Percentiles rank a stretch among this genome's conserved stretches.
Evolutionary conservation across 2,888 invertebrate species (phyloP).

Genomic region (Oeneis ivallda): DNA sequence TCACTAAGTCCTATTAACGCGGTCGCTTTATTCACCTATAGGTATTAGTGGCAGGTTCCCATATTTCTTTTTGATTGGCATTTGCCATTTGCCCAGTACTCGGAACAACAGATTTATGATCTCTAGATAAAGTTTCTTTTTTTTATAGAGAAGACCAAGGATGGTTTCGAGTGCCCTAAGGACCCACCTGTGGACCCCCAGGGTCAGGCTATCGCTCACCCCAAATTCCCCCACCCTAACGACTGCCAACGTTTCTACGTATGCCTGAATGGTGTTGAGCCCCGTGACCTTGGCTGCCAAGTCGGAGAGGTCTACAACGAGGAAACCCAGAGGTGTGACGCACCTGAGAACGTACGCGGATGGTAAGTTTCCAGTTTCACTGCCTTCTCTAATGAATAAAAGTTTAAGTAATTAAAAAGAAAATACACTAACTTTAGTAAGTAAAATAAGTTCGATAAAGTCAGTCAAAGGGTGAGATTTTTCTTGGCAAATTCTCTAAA

Average conservation of each 20-base stretch:
- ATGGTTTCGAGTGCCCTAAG: constrained; percentile 93
- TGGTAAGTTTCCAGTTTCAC: constrained; percentile 80
- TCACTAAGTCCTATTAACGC: too few species aligned
- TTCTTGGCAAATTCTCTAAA: too few species aligned
- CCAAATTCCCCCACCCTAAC: constrained; percentile 91
- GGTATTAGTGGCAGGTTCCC: too few species aligned
- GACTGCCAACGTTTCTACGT: constrained; percentile 97
- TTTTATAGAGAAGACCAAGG: constrained; percentile 86
- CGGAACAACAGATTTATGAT: not conserved
- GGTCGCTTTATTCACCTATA: too few species aligned
- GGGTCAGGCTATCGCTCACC: constrained; percentile 90
- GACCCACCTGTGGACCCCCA: constrained; percentile 83
- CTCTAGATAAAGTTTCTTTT: not conserved
- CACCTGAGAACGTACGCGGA: constrained; percentile 94
- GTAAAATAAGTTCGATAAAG: too few species aligned
- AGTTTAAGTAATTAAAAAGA: not conserved
- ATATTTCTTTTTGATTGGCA: too few species aligned
- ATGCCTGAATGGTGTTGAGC: constrained; percentile 91
- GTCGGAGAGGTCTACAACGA: constrained; percentile 96
- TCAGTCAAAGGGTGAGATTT: too few species aligned
- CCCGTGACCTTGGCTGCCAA: constrained; percentile 93
- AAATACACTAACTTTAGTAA: not conserved
- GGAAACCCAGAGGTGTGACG: constrained; percentile 90
- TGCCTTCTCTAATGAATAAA: not conserved
- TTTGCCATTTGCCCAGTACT: not conserved